Conservation (phyloP, 2,797 vertebrate species). For the Aphelocoma californica region DNA sequence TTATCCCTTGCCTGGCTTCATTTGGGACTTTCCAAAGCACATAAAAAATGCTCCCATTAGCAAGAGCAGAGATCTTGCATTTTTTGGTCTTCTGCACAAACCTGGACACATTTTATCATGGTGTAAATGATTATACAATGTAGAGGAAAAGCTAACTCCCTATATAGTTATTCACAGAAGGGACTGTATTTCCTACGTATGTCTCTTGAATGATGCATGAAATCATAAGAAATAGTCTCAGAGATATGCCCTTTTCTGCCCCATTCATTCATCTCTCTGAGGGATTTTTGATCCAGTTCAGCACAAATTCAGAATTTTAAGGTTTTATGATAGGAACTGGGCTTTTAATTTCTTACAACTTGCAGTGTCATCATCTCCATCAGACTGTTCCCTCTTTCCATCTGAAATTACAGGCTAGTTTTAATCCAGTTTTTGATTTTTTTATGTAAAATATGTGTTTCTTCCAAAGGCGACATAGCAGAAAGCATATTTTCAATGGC, state of each 20-base stretch:
- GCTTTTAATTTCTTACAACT: background rate
- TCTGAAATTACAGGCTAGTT: background rate
- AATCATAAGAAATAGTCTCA: background rate
- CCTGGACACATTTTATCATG: background rate
- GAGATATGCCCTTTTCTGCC: background rate
- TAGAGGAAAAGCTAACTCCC: background rate
- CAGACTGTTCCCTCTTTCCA: background rate
- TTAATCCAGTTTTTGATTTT: background rate
- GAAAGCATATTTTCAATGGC: background rate
- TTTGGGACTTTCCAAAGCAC: background rate
- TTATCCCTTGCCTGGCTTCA: background rate
- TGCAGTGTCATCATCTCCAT: background rate
- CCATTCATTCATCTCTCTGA: background rate
- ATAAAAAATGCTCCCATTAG: background rate
- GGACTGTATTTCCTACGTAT: background rate
- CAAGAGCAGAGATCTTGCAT: background rate
- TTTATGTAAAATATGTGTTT: background rate
- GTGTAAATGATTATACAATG: background rate
- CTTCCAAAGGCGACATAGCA: background rate
- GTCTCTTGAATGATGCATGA: constrained; percentile 22
- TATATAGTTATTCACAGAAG: background rate
- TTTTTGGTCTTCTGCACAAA: background rate
- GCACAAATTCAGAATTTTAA: background rate
- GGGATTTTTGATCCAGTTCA: background rate
- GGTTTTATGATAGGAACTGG: background rate